Conservation (phyloP, 2,113 vertebrate genomes). For the Patagioenas fasciata region DNA sequence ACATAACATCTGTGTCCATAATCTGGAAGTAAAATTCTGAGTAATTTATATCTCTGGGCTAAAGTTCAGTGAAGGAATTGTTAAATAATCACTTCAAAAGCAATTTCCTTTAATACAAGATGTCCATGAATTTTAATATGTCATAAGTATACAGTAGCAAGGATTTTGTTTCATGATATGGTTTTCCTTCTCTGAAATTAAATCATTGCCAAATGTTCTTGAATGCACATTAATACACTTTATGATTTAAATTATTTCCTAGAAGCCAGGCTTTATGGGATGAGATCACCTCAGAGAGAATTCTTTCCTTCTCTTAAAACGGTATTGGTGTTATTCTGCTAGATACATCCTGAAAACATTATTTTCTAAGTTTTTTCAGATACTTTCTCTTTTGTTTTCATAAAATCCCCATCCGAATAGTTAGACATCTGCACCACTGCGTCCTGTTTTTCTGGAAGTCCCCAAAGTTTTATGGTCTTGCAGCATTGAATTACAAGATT, state of each 20-base stretch:
- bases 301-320: background rate
- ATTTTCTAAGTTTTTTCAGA: background rate
- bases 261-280: background rate
- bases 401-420: background rate
- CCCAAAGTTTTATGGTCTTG: background rate
- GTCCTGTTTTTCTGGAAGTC: background rate
- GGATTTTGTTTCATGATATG: background rate
- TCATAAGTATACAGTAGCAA: background rate
- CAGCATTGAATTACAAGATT: background rate
- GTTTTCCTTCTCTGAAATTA: background rate
- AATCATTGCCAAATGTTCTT: background rate
- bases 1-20: background rate
- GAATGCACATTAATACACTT: background rate
- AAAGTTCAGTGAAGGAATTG: background rate
- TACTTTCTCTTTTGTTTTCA: background rate
- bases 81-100: constrained; percentile 3
- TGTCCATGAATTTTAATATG: constrained; percentile 15
- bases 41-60: background rate
- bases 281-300: background rate
- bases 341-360: background rate
- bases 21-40: background rate
- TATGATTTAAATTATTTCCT: background rate
- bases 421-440: background rate
- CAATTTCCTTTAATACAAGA: background rate
- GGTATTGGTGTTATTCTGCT: background rate